Conservation (phyloP, 30 jellyfish, hydroid and myxozoan species). For the Sanderia malayensis region DNA sequence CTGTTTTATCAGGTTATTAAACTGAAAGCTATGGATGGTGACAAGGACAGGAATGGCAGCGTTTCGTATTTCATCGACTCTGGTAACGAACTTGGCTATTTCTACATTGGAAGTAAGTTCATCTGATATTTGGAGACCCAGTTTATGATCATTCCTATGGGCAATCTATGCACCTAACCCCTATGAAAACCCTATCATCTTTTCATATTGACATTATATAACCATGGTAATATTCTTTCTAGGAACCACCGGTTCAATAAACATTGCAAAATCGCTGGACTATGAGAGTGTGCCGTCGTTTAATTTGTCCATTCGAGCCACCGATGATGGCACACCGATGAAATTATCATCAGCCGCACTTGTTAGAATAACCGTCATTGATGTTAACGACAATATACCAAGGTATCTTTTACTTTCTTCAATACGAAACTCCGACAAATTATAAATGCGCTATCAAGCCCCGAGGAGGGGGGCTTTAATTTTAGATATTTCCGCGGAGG, state of each 20-base stretch:
- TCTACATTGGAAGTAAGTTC: conserved; percentile 61
- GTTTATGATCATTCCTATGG: neutral
- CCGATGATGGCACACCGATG: conserved; percentile 66
- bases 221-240: no score
- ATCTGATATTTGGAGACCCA: neutral
- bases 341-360: conserved; percentile 31
- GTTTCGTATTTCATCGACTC: conserved; percentile 54
- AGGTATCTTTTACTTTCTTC: no score
- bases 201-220: no score
- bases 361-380: conserved; percentile 56
- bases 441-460: no score
- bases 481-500: no score
- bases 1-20: conserved; percentile 17
- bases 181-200: no score
- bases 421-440: no score
- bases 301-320: conserved; percentile 54
- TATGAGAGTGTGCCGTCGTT: conserved; percentile 35
- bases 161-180: no score
- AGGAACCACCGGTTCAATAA: conserved; percentile 72
- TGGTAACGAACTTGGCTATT: conserved; percentile 62
- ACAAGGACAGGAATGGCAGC: conserved; percentile 75
- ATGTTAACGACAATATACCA: conserved; percentile 79
- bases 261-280: conserved; percentile 53
- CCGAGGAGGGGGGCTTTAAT: no score
- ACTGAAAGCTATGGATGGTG: conserved; percentile 66